Evolutionary conservation across 2,113 vertebrate genomes (phyloP), one percentile per base, ranked within the genome.

Genomic region (Geococcyx californianus): DNA sequence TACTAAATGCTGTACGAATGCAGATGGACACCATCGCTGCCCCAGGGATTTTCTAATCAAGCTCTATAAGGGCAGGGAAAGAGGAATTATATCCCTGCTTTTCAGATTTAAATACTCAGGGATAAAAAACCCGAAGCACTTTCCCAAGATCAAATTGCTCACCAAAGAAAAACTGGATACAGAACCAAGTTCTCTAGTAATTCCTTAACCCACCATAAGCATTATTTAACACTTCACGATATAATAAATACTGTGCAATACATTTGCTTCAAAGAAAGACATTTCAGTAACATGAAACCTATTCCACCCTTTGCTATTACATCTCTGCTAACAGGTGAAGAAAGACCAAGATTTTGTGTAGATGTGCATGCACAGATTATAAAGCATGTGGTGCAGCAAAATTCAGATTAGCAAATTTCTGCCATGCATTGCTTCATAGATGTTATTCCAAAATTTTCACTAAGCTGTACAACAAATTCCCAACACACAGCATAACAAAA

Each of bases 391-490:
- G 49, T 21, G 29, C 13, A 77, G 33, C 49, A 83, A 85, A 85
- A 95, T 36, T 79, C 82, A 77, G 67, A 91, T 93, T 85, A 94
- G 44, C 12, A 82, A 60, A 42, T 64, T 90, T 90, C 73, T 93
- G 45, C 60, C 26, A 10, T 54, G 25, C 36, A 16, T 36, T 54
- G 55, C 58, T 93, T 73, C 56, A 45, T 40, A 81, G 88, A 54
- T 5, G 16, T 82, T 84, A 90, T 34, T 95, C n/a, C 51, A 86
- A 91, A 74, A 47, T 75, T 75, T 89, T 70, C 88, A 90, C 15
- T 68, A 58, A 90, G 64, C 44, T 92, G 36, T 76, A 60, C 59
- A 64, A 47, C 11, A 60, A 96, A 96, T 93, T 96, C 94, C 93
- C 93, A 93, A 29, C 6, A 29, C 76, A 34, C 26, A 90, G 72